These are phyloP conservation scores for Pangasius krempfi DNA, from an alignment of 2,797 vertebrate species.

Conservation along the genomic window DNA sequence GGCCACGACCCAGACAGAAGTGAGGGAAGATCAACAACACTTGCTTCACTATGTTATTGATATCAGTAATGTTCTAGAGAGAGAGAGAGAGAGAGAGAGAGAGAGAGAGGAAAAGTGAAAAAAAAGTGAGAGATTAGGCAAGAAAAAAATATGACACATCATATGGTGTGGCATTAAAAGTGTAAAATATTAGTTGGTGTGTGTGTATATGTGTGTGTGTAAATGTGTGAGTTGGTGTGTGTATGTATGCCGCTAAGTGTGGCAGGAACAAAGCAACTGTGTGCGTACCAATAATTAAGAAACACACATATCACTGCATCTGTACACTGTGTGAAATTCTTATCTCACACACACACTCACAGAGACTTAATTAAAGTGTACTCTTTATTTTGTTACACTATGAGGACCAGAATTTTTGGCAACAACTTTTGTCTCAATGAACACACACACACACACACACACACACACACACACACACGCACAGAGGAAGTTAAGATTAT, in stretches of 20 bases:
- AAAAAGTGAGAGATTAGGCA: neutral
- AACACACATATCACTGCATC: neutral
- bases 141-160: neutral
- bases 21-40: constrained; percentile 95
- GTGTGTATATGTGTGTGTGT: neutral
- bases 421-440: neutral
- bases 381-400: neutral
- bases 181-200: neutral
- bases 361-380: constrained; percentile 3
- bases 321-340: neutral
- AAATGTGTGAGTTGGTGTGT: neutral
- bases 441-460: neutral
- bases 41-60: constrained; percentile 93
- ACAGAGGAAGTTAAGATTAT: neutral
- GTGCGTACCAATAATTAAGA: constrained; percentile 1
- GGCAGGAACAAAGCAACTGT: constrained; percentile 1
- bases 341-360: constrained; percentile 3
- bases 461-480: constrained; percentile 3
- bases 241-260: neutral
- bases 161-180: constrained; percentile 10
- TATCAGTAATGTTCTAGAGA: constrained; percentile 80
- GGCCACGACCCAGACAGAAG: constrained; percentile 93
- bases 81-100: neutral
- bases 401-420: neutral
- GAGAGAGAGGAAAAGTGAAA: neutral